A percentile compares a stretch with the other conserved stretches of the same genome.
phyloP scores from a whole-genome alignment of 2,113 vertebrate genomes.

The Proterorhinus semilunaris region DNA sequence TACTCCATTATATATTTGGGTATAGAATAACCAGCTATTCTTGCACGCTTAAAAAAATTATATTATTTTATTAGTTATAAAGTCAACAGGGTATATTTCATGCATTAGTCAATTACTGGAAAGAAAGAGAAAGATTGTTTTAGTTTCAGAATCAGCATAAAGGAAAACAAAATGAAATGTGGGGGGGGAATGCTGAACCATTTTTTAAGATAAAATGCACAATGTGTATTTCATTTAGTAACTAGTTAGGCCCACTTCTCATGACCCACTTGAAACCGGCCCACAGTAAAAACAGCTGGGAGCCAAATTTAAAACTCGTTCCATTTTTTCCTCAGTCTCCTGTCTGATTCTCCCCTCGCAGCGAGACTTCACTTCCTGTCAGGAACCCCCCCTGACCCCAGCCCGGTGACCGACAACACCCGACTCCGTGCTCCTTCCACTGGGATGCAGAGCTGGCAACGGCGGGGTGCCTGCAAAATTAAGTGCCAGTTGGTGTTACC shows the following conservation, averaged over 20 bases:
- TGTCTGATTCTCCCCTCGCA: slow-evolving; percentile 67
- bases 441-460: slow-evolving; percentile 81
- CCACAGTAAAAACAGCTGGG: slow-evolving; percentile 75
- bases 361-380: slow-evolving; percentile 87
- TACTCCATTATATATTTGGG: slow-evolving; percentile 44
- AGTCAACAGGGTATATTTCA: too few species aligned
- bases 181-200: too few species aligned
- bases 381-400: slow-evolving; percentile 79
- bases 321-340: slow-evolving; percentile 83
- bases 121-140: too few species aligned
- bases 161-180: too few species aligned
- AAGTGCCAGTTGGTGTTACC: slow-evolving; percentile 97
- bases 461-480: slow-evolving; percentile 88
- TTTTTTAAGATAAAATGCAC: too few species aligned
- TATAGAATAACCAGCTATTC: slow-evolving; percentile 44
- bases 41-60: slow-evolving; percentile 2
- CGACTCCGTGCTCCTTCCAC: slow-evolving; percentile 59
- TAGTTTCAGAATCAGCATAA: too few species aligned
- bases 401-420: slow-evolving; percentile 43
- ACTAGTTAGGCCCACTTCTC: slow-evolving; percentile 8
- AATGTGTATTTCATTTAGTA: too few species aligned
- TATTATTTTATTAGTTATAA: background rate
- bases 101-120: too few species aligned
- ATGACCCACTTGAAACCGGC: slow-evolving; percentile 40
- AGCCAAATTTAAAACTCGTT: slow-evolving; percentile 87